Conservation (phyloP, 2,797 vertebrate genomes). For the Salmo trutta region DNA sequence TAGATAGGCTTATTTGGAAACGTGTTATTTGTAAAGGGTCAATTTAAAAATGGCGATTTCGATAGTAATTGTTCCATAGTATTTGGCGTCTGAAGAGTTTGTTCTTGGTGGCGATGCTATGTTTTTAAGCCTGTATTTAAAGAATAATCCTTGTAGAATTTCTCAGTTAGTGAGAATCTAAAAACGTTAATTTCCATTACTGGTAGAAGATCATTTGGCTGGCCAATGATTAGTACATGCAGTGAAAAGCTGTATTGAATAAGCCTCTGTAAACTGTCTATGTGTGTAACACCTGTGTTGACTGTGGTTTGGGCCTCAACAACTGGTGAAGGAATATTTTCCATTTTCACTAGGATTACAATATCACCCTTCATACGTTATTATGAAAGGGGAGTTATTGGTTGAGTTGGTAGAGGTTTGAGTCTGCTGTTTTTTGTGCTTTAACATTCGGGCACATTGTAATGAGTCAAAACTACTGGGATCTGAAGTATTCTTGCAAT, state of each 20-base stretch:
- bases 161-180: not conserved
- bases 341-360: not conserved
- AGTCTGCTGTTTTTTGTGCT: constrained; percentile 29
- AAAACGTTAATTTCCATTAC: not conserved
- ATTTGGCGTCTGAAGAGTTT: constrained; percentile 1
- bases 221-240: constrained; percentile 54
- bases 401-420: not conserved
- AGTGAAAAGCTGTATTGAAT: not conserved
- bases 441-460: constrained; percentile 12
- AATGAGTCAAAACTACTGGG: constrained; percentile 45
- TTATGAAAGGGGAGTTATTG: not conserved
- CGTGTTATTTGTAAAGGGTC: not conserved
- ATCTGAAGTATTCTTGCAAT: constrained; percentile 32
- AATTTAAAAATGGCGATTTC: constrained; percentile 14
- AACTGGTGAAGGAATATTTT: not conserved
- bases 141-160: constrained; percentile 17
- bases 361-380: not conserved
- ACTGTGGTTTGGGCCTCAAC: not conserved
- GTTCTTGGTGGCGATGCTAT: constrained; percentile 3
- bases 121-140: constrained; percentile 19
- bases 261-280: not conserved
- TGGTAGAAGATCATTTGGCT: constrained; percentile 55
- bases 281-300: not conserved
- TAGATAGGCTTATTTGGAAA: not conserved
- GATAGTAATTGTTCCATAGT: not conserved